Evolutionary conservation across 2,113 vertebrate genomes (phyloP).

Genomic region (Heterotilapia buettikoferi): DNA sequence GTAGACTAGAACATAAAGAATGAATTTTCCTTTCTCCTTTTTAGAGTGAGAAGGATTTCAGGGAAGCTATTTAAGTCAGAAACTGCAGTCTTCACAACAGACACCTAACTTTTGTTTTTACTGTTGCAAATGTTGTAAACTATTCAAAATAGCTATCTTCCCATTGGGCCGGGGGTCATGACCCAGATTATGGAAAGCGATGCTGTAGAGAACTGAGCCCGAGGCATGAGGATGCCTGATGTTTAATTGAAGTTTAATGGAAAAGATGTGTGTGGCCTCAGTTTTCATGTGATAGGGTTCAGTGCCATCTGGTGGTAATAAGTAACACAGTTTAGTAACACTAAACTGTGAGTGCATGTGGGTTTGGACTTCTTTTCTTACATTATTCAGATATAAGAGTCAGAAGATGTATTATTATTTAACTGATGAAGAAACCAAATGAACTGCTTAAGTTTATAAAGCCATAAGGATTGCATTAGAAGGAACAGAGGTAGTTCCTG

Average conservation of each 20-base stretch:
- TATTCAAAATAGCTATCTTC: neutral
- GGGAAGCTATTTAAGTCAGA: neutral
- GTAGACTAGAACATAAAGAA: neutral
- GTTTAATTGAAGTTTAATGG: neutral
- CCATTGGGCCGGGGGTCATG: neutral
- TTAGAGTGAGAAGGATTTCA: neutral
- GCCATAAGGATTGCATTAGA: neutral
- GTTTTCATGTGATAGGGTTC: conserved; percentile 1
- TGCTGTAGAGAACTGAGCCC: neutral
- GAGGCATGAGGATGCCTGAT: neutral
- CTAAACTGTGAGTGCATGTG: neutral
- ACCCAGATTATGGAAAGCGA: neutral
- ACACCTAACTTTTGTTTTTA: neutral
- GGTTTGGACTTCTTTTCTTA: neutral
- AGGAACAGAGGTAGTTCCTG: neutral
- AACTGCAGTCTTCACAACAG: neutral
- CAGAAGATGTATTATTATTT: neutral
- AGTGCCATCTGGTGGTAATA: conserved; percentile 58
- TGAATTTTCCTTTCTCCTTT: neutral
- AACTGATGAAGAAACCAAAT: neutral
- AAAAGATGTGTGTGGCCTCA: neutral
- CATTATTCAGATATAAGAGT: neutral
- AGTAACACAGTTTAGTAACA: neutral
- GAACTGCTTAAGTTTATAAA: neutral
- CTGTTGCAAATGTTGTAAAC: neutral